Percentiles rank a stretch among this genome's conserved stretches.
phyloP scores from a whole-genome alignment of 2,888 invertebrate genomes.

The Criorhina ranunculi region DNA sequence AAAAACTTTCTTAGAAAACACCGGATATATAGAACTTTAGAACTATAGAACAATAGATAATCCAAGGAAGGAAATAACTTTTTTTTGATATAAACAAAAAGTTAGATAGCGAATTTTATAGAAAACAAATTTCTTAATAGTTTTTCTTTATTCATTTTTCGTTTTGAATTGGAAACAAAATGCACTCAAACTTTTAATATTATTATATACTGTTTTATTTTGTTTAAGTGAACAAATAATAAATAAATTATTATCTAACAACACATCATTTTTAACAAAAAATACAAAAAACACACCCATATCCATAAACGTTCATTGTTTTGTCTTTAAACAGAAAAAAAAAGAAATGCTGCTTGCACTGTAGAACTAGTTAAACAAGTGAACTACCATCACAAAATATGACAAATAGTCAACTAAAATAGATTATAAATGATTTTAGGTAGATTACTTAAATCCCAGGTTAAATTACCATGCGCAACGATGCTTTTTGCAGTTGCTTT shows the following conservation, averaged over 20 bases:
- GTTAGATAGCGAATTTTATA: conserved; percentile 12
- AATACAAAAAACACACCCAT: conserved; percentile 62
- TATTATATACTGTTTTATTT: background rate
- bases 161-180: conserved; percentile 17
- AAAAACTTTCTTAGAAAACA: conserved; percentile 33
- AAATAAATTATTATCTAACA: conserved; percentile 12
- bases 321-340: conserved; percentile 30
- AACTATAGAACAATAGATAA: conserved; percentile 48
- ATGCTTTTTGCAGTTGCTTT: conserved; percentile 40
- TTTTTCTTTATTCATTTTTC: conserved; percentile 6
- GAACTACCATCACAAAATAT: conserved; percentile 19
- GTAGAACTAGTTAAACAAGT: conserved; percentile 39
- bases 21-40: background rate
- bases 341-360: conserved; percentile 43
- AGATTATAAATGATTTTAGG: conserved; percentile 33
- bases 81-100: background rate
- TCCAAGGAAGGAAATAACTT: conserved; percentile 17
- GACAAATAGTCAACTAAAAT: conserved; percentile 18
- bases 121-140: conserved; percentile 65
- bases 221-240: conserved; percentile 2
- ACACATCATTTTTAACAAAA: conserved; percentile 47
- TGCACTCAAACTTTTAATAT: conserved; percentile 14
- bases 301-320: conserved; percentile 47
- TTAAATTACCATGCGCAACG: conserved; percentile 21
- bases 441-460: conserved; percentile 28